Conservation (phyloP, 2,797 vertebrate species). For the Gymnothorax javanicus region DNA sequence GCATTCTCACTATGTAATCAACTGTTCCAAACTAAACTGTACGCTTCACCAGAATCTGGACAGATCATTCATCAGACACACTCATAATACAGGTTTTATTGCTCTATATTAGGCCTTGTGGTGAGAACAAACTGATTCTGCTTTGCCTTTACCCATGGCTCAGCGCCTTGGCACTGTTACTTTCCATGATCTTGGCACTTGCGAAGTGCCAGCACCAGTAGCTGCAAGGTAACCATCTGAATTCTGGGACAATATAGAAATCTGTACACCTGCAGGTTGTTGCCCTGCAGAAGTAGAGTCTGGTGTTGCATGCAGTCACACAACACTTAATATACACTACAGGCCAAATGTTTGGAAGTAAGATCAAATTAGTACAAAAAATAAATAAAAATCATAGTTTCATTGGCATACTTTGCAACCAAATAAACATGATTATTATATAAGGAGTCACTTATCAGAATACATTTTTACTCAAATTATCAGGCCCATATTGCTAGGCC, state of each 20-base stretch:
- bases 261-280: not conserved
- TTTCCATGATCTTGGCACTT: not conserved
- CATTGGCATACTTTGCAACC: no score
- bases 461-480: no score
- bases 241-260: not conserved
- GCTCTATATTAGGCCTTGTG: not conserved
- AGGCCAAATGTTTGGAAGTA: no score
- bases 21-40: not conserved
- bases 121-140: not conserved
- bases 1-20: not conserved
- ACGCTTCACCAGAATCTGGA: not conserved
- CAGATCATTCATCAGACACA: not conserved
- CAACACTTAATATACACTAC: not conserved
- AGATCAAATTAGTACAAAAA: no score
- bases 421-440: no score
- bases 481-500: no score
- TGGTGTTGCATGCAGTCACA: not conserved
- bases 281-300: not conserved
- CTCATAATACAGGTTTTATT: not conserved
- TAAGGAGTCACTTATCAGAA: no score
- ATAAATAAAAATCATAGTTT: no score
- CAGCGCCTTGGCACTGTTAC: not conserved
- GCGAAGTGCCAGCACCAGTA: not conserved
- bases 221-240: not conserved
- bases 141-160: not conserved